Evolutionary conservation across 2,888 invertebrate genomes (phyloP).

Genomic region (Labia minor): DNA sequence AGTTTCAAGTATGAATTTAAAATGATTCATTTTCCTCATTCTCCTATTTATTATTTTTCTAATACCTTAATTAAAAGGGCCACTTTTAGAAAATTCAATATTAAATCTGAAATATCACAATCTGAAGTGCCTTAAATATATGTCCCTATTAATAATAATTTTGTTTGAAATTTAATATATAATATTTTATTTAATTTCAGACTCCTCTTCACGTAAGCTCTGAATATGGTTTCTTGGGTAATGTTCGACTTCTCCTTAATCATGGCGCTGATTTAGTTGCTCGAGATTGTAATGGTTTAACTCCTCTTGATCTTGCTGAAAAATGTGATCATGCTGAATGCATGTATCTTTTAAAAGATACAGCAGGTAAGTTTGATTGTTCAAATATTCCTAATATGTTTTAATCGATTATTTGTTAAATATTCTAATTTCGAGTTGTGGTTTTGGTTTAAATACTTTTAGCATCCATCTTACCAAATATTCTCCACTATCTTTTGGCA

Average conservation of each 20-base stretch:
- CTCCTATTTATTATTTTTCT: neutral
- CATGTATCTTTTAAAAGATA: slow-evolving; percentile 50
- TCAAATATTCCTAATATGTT: no score
- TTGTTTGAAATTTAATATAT: neutral
- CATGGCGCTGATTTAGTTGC: slow-evolving; percentile 54
- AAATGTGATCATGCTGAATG: slow-evolving; percentile 55
- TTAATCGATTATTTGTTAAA: no score
- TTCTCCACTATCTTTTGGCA: no score
- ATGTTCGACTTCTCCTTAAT: slow-evolving; percentile 53
- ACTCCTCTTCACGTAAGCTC: slow-evolving; percentile 72
- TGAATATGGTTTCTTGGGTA: slow-evolving; percentile 64
- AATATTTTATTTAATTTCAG: slow-evolving; percentile 37
- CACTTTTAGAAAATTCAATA: no score
- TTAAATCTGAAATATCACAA: no score
- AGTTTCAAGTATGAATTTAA: neutral
- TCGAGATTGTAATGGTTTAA: slow-evolving; percentile 55
- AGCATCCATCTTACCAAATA: no score
- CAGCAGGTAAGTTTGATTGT: slow-evolving; percentile 50
- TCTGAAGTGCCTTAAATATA: neutral
- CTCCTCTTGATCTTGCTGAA: slow-evolving; percentile 60
- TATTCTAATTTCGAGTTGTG: no score
- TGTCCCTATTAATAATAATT: neutral
- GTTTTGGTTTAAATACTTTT: no score
- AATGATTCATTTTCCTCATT: neutral
- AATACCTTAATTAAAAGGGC: no score